These are phyloP conservation scores for Sialia sialis DNA, from an alignment of 2,113 vertebrate genomes.

Conservation along the genomic window DNA sequence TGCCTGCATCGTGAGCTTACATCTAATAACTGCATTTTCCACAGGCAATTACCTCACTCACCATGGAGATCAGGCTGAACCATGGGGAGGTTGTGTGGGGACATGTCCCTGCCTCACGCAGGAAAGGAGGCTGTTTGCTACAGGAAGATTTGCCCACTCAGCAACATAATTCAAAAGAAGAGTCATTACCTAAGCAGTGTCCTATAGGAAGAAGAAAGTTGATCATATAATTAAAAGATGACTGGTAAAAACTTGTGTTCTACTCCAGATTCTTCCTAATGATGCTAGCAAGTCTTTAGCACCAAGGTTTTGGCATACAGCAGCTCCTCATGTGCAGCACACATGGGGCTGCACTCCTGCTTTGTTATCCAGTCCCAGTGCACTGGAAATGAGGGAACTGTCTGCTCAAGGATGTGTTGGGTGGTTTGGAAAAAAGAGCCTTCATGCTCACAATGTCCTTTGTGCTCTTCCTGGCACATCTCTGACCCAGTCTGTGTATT, in stretches of 20 bases:
- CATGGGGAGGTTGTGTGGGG: neutral
- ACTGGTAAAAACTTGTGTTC: neutral
- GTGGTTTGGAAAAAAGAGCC: neutral
- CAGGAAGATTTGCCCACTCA: neutral
- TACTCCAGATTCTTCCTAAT: neutral
- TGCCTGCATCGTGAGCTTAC: neutral
- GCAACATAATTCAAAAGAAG: neutral
- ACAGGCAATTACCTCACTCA: neutral
- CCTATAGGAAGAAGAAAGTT: neutral
- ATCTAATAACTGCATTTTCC: neutral
- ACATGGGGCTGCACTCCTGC: neutral
- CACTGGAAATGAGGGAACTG: neutral
- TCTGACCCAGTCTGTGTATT: neutral
- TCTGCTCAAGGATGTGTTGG: neutral
- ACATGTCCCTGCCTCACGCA: neutral
- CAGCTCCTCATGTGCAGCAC: neutral
- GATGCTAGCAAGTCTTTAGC: neutral
- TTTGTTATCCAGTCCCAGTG: neutral
- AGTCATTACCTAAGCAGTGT: neutral
- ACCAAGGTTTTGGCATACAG: neutral
- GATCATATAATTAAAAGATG: neutral
- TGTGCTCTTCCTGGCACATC: accelerated
- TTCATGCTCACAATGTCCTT: neutral
- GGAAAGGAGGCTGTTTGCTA: neutral
- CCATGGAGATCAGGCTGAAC: accelerated